phyloP scores from a whole-genome alignment of 2,797 vertebrate species.

The Sebastes ruberrimus region DNA sequence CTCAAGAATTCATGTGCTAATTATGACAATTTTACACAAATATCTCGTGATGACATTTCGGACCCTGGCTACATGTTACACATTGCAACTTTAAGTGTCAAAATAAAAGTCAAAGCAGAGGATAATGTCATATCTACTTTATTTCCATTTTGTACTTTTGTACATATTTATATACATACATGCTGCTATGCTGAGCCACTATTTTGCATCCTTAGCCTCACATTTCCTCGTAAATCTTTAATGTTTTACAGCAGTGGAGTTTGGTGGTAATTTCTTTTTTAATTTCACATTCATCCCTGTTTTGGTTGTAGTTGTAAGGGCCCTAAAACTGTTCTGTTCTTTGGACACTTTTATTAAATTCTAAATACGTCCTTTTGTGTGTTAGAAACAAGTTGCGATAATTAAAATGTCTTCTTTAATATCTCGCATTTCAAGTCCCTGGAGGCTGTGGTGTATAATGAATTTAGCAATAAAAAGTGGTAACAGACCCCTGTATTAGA shows the following conservation, averaged over 20 bases:
- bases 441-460: slow-evolving; percentile 16
- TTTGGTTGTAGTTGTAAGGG: neutral
- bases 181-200: neutral
- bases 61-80: too few relatives aligned
- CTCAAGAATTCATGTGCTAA: rapidly evolving
- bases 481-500: slow-evolving; percentile 26
- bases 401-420: slow-evolving; percentile 53
- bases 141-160: neutral
- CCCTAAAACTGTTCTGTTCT: slow-evolving; percentile 10
- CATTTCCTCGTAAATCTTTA: neutral
- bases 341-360: slow-evolving; percentile 34
- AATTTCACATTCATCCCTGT: slow-evolving; percentile 30
- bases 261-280: neutral
- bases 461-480: slow-evolving; percentile 7
- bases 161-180: neutral
- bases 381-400: slow-evolving; percentile 29
- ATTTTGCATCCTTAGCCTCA: neutral
- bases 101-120: neutral
- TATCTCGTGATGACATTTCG: too few relatives aligned
- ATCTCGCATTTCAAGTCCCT: slow-evolving; percentile 13
- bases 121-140: neutral
- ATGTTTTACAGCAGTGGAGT: slow-evolving; percentile 19
- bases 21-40: too few relatives aligned
- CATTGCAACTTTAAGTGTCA: too few relatives aligned
- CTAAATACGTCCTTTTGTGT: slow-evolving; percentile 18